Evolutionary conservation across 92 coral and sea anemone genomes (phyloP).

Genomic region (Paramuricea clavata): DNA sequence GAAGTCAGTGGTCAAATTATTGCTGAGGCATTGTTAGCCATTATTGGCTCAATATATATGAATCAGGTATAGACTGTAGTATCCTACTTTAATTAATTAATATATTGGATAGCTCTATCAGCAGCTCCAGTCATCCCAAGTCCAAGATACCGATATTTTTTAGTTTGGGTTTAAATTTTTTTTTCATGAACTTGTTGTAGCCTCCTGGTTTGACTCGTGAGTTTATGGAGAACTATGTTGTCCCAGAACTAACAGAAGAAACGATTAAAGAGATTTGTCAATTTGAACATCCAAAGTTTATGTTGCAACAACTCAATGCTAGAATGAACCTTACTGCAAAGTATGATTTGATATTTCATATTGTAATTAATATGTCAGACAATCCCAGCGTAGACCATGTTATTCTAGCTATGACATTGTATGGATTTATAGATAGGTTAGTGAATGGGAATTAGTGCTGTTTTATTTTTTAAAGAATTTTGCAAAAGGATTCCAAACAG

Average conservation of each 20-base stretch:
- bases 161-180: not conserved
- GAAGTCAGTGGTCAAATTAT: conserved; percentile 20
- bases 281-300: conserved; percentile 91
- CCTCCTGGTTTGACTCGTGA: conserved; percentile 78
- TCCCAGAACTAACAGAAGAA: conserved; percentile 76
- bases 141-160: no score
- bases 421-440: no score
- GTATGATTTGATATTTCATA: conserved; percentile 70
- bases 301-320: conserved; percentile 68
- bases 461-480: conserved; percentile 10
- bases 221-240: conserved; percentile 70
- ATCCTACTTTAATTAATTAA: not conserved
- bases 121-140: not conserved
- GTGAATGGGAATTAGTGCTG: no score
- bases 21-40: conserved; percentile 75
- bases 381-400: no score
- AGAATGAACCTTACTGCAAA: conserved; percentile 52
- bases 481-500: not conserved
- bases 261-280: conserved; percentile 75
- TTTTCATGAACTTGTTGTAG: conserved; percentile 47
- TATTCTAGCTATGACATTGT: no score
- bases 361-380: no score
- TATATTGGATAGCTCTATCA: not conserved
- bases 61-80: conserved; percentile 70
- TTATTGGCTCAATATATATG: conserved; percentile 82